Conservation (phyloP, 2,797 vertebrate species). For the Oreonectes daqikongensis region DNA sequence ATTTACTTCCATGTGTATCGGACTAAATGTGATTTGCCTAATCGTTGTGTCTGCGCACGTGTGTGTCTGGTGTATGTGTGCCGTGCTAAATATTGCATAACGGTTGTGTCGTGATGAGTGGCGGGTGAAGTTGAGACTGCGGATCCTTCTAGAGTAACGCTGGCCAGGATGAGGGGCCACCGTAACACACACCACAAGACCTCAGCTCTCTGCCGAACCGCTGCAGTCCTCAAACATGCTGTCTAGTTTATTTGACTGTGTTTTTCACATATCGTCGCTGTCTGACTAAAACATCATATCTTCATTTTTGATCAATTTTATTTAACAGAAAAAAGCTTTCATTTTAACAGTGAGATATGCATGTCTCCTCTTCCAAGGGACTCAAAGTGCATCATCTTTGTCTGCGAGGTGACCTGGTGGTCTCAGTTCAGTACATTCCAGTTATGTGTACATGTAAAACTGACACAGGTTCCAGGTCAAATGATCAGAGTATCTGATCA, state of each 20-base stretch:
- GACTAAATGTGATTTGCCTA: slow-evolving; percentile 46
- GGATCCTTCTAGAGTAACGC: slow-evolving; percentile 78
- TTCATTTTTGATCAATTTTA: no score
- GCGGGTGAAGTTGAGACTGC: slow-evolving; percentile 73
- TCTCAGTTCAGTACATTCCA: slow-evolving; percentile 15
- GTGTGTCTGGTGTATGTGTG: slow-evolving; percentile 38
- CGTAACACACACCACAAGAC: slow-evolving; percentile 76
- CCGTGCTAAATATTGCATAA: slow-evolving; percentile 73
- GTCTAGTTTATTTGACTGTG: slow-evolving; percentile 19
- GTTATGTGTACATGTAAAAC: slow-evolving; percentile 27
- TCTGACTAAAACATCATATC: background rate
- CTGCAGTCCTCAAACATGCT: slow-evolving; percentile 48
- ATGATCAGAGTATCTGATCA: slow-evolving; percentile 25
- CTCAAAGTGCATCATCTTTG: slow-evolving; percentile 6
- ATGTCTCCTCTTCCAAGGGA: background rate
- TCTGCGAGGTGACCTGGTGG: slow-evolving; percentile 10
- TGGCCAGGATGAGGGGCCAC: slow-evolving; percentile 68
- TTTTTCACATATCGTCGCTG: slow-evolving; percentile 1
- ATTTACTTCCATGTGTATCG: slow-evolving; percentile 36
- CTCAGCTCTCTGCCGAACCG: slow-evolving; percentile 69
- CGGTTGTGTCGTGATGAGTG: slow-evolving; percentile 68
- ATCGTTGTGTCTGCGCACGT: slow-evolving; percentile 33
- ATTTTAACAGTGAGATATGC: no score
- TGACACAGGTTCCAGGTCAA: slow-evolving; percentile 16
- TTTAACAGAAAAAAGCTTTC: no score